Base-by-base conservation (phyloP, 2,888 invertebrate species). In the Heliothis peltigera region DNA sequence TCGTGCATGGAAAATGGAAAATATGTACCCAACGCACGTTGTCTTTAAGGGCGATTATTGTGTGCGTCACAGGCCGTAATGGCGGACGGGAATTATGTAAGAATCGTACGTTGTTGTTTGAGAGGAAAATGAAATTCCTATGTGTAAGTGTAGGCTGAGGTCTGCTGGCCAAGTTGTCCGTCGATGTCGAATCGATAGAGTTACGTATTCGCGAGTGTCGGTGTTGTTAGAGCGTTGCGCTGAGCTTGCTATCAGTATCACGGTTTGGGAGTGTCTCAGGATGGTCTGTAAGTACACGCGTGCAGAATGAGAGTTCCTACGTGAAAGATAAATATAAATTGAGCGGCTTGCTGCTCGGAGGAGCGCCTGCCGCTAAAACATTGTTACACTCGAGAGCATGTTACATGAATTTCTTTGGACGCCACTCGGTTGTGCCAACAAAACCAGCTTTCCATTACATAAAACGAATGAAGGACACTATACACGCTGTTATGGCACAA, bases 31-130 rank as follows among this genome's bases (percentile, higher is more conserved):
- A 85, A 89, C 86, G 86, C 82, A 82, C 79, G 79, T 80, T 76
- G 87, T 85, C 82, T 81, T 79, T 92, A 93, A 87, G 88, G 90
- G 86, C 89, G 90, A 88, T 74, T 85, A 83, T 93, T 86, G 88
- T 89, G 84, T 89, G 92, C 82, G 78, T 81, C 82, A 78, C 81
- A 83, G 76, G 83, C 80, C 80, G 84, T 82, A 88, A 92, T 92
- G 92, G 92, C 92, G 88, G 91, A 84, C 87, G 85, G 84, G 84
- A 92, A 91, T 94, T 94, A 94, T 94, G 92, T 94, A 94, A 94
- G 92, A 92, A 84, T 86, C 87, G 85, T 84, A 84, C 87, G 88
- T 90, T 92, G 91, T 92, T 93, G 89, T 91, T 89, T 84, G 85
- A 82, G 76, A 77, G 78, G 79, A 82, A 79, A 81, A 68, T 53